These are phyloP conservation scores for Catharus ustulatus DNA, from an alignment of 2,797 vertebrate genomes.

Conservation along the genomic window DNA sequence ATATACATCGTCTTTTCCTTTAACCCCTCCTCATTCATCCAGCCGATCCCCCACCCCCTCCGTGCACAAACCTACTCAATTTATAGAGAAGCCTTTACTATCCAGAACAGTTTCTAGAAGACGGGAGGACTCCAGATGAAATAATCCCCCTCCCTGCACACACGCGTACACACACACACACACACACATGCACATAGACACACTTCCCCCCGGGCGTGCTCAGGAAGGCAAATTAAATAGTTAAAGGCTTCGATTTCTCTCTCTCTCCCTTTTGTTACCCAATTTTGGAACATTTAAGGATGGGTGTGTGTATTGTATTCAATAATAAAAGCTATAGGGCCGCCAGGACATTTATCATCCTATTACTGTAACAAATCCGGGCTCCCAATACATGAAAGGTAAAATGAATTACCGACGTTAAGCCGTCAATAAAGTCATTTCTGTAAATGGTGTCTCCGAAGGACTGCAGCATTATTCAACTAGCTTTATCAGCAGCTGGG, in stretches of 20 bases:
- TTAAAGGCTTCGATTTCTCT: conserved; percentile 66
- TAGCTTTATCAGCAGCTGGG: conserved; percentile 97
- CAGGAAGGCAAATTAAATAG: conserved; percentile 65
- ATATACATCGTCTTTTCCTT: conserved; percentile 43
- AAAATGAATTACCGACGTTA: conserved; percentile 97
- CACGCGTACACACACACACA: too few relatives aligned
- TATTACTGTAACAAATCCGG: conserved; percentile 95
- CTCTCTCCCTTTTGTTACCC: conserved; percentile 55
- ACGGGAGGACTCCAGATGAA: conserved; percentile 2
- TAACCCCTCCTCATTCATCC: conserved; percentile 55
- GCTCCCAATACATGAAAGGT: conserved; percentile 91
- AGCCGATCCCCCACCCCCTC: not conserved
- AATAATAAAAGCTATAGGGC: conserved; percentile 88
- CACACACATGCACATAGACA: not conserved
- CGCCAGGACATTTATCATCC: conserved; percentile 97
- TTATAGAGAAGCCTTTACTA: conserved; percentile 39
- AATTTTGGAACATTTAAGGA: conserved; percentile 71
- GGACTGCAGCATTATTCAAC: conserved; percentile 94
- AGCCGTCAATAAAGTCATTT: conserved; percentile 99
- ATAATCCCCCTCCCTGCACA: not conserved
- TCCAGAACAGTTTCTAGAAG: conserved; percentile 38
- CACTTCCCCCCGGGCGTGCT: not conserved
- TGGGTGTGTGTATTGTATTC: conserved; percentile 80
- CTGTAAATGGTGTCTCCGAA: conserved; percentile 97
- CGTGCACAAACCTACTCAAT: conserved; percentile 49